Percentiles rank a stretch among this genome's conserved stretches.
These are phyloP conservation scores for Melieria omissa DNA, from an alignment of 2,888 invertebrate genomes.

Conservation along the genomic window DNA sequence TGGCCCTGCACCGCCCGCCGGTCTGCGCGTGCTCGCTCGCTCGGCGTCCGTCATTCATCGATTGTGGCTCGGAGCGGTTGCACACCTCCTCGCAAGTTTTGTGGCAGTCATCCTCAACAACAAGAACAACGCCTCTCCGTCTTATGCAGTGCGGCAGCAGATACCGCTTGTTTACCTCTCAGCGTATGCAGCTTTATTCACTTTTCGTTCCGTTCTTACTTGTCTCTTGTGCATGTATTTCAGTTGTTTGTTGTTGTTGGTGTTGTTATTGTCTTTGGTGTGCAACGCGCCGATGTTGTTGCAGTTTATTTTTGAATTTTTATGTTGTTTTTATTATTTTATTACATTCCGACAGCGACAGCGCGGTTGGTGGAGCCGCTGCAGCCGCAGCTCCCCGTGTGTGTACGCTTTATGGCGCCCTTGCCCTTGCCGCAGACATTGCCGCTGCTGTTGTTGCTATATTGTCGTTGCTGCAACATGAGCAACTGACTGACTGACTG, in stretches of 20 bases:
- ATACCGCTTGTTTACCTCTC: neutral
- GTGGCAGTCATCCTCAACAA: too few species aligned
- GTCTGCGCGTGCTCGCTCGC: neutral
- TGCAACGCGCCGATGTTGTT: constrained; percentile 1
- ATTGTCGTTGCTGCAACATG: too few species aligned
- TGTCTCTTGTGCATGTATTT: constrained; percentile 2
- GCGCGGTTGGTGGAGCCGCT: neutral
- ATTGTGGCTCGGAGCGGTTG: neutral
- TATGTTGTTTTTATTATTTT: constrained; percentile 26
- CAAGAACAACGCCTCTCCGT: neutral
- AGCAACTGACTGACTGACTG: too few species aligned
- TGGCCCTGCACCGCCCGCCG: neutral
- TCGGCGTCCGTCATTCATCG: constrained; percentile 23
- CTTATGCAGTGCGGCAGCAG: neutral
- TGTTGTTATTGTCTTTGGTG: neutral
- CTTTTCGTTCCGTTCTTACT: constrained; percentile 5
- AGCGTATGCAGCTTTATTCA: neutral
- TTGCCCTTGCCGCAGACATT: constrained; percentile 18
- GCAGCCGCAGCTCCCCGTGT: constrained; percentile 21
- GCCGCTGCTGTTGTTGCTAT: too few species aligned
- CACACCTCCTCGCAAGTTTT: too few species aligned
- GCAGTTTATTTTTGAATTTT: constrained; percentile 28
- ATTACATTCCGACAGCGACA: constrained; percentile 18
- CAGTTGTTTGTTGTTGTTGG: constrained; percentile 7
- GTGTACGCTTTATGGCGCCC: constrained; percentile 12